Conservation (phyloP, 1,140 invertebrate genomes). For the Phymorhynchus buccinoides region DNA sequence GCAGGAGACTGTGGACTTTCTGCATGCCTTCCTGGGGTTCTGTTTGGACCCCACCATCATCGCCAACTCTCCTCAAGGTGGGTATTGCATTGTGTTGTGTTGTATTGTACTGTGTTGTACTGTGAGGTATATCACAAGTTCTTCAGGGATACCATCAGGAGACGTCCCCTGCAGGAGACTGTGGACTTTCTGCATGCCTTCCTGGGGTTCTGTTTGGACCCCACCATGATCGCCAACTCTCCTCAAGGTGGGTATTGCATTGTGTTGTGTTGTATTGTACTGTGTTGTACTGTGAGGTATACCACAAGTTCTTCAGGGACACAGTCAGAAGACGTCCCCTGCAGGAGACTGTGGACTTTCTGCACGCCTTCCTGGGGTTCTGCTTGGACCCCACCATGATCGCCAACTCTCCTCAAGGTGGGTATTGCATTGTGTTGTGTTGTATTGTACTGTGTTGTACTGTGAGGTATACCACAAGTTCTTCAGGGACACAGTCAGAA, state of each 20-base stretch:
- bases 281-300: too few species aligned
- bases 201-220: constrained; percentile 94
- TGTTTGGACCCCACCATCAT: constrained; percentile 88
- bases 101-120: too few species aligned
- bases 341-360: constrained; percentile 90
- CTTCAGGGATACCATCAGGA: constrained; percentile 84
- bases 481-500: constrained; percentile 84
- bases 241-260: constrained; percentile 52
- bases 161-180: constrained; percentile 84
- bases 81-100: constrained; percentile 1
- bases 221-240: constrained; percentile 75
- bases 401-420: constrained; percentile 58
- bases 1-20: constrained; percentile 90
- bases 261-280: too few species aligned
- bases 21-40: constrained; percentile 95
- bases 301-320: constrained; percentile 82
- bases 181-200: constrained; percentile 96
- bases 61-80: constrained; percentile 58
- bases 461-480: too few species aligned
- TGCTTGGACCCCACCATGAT: constrained; percentile 88
- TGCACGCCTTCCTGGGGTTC: constrained; percentile 95
- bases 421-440: constrained; percentile 1
- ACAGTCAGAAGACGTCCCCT: constrained; percentile 85
- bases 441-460: too few species aligned
- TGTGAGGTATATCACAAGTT: too few species aligned